Base-by-base conservation (phyloP, 2,113 vertebrate species). In the Leiothrix lutea region DNA sequence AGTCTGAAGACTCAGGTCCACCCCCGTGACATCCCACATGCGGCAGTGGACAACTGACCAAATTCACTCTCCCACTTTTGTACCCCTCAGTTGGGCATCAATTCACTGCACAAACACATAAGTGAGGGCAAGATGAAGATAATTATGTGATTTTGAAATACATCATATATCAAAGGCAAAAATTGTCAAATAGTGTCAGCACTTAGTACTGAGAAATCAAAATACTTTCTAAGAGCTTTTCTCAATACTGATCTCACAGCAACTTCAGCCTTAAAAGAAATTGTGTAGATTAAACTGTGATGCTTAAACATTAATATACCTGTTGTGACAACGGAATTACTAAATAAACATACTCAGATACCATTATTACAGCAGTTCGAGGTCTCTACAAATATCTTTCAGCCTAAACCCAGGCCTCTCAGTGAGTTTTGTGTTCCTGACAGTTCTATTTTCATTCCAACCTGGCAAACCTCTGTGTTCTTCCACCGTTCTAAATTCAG, bases 21-120 rank as follows among this genome's bases (percentile, higher is more conserved):
- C 2, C 4, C 7, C 33, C 4, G 9, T 24, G 62, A 53, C 28
- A 53, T 14, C 56, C 14, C 44, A 45, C 48, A 12, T 0, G 4
- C 42, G 50, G 42, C 56, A 79, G 60, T 0, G 12, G 23, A 51
- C 14, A 73, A 57, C 23, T 66, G 25, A 16, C 11, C 51, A 14
- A 71, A 79, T 8, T 29, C 3, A 28, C 60, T 51, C 57, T 92
- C 47, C 40, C 36, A 80, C 16, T 35, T 75, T 48, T 61, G 28
- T 15, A 31, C 19, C 31, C 36, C 65, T 21, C 44, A 42, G 8
- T 0, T 22, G 17, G 22, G 21, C 24, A 72, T 3, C 3, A 4
- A 65, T n/a, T 75, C 60, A 28, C 53, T 67, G 66, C 79, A 79
- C 33, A 58, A 35, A 57, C 24, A 9, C 14, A 7, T 5, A 17